These are phyloP conservation scores for Drosophila pectinifera DNA, from an alignment of 1,140 invertebrate genomes.

Conservation along the genomic window DNA sequence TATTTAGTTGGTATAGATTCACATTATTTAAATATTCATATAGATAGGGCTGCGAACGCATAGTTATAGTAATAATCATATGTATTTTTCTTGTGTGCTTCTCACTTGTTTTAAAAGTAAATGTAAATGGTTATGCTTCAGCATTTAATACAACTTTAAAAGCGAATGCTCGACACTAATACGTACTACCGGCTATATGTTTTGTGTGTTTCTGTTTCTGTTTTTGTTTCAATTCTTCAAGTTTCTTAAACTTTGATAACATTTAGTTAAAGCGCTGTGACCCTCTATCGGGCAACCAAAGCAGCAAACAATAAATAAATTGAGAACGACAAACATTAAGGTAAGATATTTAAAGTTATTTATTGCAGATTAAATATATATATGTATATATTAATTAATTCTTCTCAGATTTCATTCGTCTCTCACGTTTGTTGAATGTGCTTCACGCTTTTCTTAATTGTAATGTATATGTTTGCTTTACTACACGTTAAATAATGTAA, in stretches of 20 bases:
- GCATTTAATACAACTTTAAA: conserved; percentile 62
- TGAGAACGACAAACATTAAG: conserved; percentile 55
- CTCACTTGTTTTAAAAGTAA: conserved; percentile 10
- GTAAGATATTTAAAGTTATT: conserved; percentile 39
- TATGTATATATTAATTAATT: conserved; percentile 13
- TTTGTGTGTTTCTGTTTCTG: conserved; percentile 17
- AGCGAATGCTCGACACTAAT: conserved; percentile 48
- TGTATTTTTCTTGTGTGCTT: conserved; percentile 55
- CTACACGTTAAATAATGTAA: conserved; percentile 15
- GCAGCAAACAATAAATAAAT: conserved; percentile 52
- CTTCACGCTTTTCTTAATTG: conserved; percentile 45
- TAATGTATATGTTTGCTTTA: conserved; percentile 59
- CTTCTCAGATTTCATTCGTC: conserved; percentile 38
- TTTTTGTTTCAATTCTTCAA: conserved; percentile 10
- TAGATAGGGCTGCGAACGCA: conserved; percentile 23
- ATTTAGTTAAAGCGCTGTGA: conserved; percentile 49
- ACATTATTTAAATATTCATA: conserved; percentile 40
- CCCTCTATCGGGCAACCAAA: no score
- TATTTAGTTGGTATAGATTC: conserved; percentile 44
- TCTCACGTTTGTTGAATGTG: conserved; percentile 52
- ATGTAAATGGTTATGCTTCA: conserved; percentile 34
- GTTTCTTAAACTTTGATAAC: conserved; percentile 50
- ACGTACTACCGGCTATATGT: conserved; percentile 26
- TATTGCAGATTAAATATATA: conserved; percentile 43
- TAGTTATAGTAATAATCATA: conserved; percentile 54